A percentile compares a stretch with the other conserved stretches of the same genome.
phyloP scores from a whole-genome alignment of 2,113 vertebrate species.

The Anser cygnoides region DNA sequence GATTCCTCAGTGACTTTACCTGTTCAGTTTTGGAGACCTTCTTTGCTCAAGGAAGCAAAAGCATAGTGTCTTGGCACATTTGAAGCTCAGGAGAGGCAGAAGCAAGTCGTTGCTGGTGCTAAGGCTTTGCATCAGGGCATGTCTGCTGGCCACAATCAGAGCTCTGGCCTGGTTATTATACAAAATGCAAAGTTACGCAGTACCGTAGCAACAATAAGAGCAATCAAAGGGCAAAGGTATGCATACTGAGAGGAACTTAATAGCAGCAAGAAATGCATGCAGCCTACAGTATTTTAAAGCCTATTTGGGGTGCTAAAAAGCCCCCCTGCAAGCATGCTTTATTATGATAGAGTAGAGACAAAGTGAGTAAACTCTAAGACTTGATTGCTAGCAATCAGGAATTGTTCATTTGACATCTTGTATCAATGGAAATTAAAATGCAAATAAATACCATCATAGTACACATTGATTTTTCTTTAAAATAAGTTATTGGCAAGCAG shows the following conservation, averaged over 20 bases:
- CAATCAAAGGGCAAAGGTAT: neutral
- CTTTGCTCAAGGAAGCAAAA: neutral
- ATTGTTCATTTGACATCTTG: neutral
- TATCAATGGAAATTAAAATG: neutral
- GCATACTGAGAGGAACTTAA: too few species aligned
- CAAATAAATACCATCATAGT: neutral
- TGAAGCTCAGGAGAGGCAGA: neutral
- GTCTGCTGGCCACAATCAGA: neutral
- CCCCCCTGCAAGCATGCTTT: too few species aligned
- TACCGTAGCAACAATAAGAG: neutral
- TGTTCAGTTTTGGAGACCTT: neutral
- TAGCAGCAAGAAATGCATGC: neutral
- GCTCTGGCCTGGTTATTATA: neutral
- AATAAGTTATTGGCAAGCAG: neutral
- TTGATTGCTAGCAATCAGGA: neutral
- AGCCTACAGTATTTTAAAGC: neutral
- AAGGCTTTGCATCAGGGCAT: neutral
- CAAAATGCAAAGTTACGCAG: neutral
- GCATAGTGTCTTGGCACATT: neutral
- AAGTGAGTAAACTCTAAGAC: neutral
- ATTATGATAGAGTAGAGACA: neutral
- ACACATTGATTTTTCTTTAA: neutral
- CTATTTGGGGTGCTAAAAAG: neutral
- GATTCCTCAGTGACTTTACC: neutral
- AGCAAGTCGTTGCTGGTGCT: neutral